Evolutionary conservation across 2,797 vertebrate species (phyloP).

Genomic region (Catostomus latipinnis): DNA sequence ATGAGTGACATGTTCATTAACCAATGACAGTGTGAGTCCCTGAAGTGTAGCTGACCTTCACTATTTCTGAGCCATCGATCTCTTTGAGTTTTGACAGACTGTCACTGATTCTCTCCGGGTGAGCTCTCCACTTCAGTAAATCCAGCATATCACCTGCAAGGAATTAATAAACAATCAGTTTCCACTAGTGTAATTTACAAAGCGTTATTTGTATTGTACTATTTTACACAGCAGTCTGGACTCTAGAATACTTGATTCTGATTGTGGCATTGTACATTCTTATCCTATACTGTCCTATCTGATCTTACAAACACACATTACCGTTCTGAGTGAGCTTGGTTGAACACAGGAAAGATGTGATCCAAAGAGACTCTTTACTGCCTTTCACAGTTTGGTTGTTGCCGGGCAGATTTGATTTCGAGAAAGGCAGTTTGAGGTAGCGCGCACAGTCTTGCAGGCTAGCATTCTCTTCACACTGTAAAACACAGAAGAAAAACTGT

Average conservation of each 20-base stretch:
- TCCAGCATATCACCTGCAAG: slow-evolving; percentile 94
- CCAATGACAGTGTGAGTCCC: background rate
- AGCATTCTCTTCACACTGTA: slow-evolving; percentile 94
- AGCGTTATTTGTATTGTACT: no score
- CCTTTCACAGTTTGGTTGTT: slow-evolving; percentile 91
- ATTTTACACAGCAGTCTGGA: no score
- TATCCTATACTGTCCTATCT: no score
- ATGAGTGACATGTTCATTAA: slow-evolving; percentile 21
- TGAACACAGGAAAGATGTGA: slow-evolving; percentile 98
- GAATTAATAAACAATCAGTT: background rate
- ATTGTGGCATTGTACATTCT: no score
- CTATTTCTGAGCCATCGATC: slow-evolving; percentile 98
- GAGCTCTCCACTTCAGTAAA: slow-evolving; percentile 95
- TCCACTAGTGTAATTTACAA: no score
- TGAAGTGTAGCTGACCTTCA: slow-evolving; percentile 84
- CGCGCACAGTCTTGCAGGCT: slow-evolving; percentile 89
- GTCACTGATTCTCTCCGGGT: slow-evolving; percentile 94
- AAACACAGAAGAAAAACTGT: slow-evolving; percentile 11
- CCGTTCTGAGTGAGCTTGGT: slow-evolving; percentile 99
- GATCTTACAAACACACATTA: slow-evolving; percentile 62
- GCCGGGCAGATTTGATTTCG: slow-evolving; percentile 89
- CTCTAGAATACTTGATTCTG: no score
- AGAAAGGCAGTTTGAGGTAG: slow-evolving; percentile 96
- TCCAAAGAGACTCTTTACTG: slow-evolving; percentile 97
- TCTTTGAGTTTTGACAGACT: slow-evolving; percentile 96